Conservation (phyloP, 1,140 invertebrate species). For the Cepaea nemoralis region DNA sequence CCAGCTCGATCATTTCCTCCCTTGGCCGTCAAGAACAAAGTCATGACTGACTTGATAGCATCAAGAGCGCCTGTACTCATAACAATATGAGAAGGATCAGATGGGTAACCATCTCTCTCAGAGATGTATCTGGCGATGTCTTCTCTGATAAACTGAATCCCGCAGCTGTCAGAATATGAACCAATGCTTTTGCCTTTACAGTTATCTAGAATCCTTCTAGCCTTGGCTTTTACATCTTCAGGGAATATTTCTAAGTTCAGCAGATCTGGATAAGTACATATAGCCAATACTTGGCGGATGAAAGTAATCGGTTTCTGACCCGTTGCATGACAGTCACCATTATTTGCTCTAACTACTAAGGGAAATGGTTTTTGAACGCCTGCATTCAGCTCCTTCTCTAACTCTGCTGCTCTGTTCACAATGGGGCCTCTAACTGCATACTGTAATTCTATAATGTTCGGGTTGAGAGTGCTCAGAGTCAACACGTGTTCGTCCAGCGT, state of each 20-base stretch:
- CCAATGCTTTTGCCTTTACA: slow-evolving; percentile 82
- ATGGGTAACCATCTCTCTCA: slow-evolving; percentile 84
- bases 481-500: slow-evolving; percentile 68
- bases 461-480: slow-evolving; percentile 89
- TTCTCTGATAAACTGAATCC: slow-evolving; percentile 90
- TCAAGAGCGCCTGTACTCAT: slow-evolving; percentile 92
- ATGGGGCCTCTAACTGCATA: slow-evolving; percentile 95
- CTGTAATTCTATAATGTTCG: slow-evolving; percentile 91
- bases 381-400: slow-evolving; percentile 75
- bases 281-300: slow-evolving; percentile 78
- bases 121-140: slow-evolving; percentile 92
- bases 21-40: slow-evolving; percentile 78
- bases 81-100: slow-evolving; percentile 85
- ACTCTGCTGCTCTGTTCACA: slow-evolving; percentile 81
- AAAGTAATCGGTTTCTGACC: slow-evolving; percentile 94
- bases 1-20: slow-evolving; percentile 78
- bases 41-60: slow-evolving; percentile 86
- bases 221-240: slow-evolving; percentile 86
- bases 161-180: slow-evolving; percentile 93
- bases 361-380: slow-evolving; percentile 90
- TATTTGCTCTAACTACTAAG: slow-evolving; percentile 95
- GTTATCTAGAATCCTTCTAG: slow-evolving; percentile 80
- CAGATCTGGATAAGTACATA: slow-evolving; percentile 83
- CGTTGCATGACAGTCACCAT: slow-evolving; percentile 99
- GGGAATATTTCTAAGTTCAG: slow-evolving; percentile 81